Evolutionary conservation across 1,140 invertebrate species (phyloP).

Genomic region (Anastrepha obliqua): DNA sequence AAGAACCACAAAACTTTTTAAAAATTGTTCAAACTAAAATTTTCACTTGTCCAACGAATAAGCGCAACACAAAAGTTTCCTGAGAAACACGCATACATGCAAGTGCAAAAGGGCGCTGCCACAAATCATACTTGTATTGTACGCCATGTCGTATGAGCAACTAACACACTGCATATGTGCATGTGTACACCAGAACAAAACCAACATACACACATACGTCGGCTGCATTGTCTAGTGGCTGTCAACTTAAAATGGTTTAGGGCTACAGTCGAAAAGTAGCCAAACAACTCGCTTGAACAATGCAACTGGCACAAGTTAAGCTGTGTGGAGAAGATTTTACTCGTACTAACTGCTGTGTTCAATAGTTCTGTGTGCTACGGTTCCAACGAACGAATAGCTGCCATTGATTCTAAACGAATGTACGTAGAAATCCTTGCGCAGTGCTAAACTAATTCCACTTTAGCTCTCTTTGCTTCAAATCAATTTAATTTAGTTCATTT

Average conservation of each 20-base stretch:
- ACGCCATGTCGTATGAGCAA: constrained; percentile 26
- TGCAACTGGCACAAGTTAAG: not conserved
- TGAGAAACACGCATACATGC: not conserved
- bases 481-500: constrained; percentile 5
- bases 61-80: not conserved
- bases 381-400: not conserved
- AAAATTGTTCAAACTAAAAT: constrained; percentile 10
- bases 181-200: too few species aligned
- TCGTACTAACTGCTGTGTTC: not conserved
- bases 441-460: not conserved
- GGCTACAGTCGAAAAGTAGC: constrained; percentile 15
- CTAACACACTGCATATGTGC: not conserved
- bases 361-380: not conserved
- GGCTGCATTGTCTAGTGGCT: not conserved
- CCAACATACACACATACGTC: not conserved
- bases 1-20: not conserved
- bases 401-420: not conserved
- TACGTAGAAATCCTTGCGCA: not conserved
- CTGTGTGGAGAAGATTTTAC: not conserved
- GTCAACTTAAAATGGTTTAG: constrained; percentile 25
- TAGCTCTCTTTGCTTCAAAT: constrained; percentile 8
- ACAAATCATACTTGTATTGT: not conserved
- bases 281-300: constrained; percentile 9
- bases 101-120: not conserved
- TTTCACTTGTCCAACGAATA: not conserved